Evolutionary conservation across 2,797 vertebrate species (phyloP).

Genomic region (Alectoris magna): DNA sequence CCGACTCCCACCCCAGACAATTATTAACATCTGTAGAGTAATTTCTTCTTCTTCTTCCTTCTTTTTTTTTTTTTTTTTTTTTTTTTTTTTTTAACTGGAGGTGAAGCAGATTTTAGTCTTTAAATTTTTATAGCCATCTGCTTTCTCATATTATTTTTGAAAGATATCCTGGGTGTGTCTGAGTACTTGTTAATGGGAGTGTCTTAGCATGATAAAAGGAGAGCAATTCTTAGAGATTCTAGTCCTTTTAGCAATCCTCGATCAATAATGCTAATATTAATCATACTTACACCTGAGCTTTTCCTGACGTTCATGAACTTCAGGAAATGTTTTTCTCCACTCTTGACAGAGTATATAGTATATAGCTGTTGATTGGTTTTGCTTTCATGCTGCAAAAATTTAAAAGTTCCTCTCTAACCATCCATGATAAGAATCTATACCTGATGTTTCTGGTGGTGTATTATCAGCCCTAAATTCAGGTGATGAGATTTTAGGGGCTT

Average conservation of each 20-base stretch:
- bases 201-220: constrained; percentile 19
- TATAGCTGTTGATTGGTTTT: neutral
- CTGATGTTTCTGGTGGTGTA: neutral
- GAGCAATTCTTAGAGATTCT: constrained; percentile 18
- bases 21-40: constrained; percentile 69
- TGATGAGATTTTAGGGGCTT: neutral
- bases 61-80: neutral
- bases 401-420: neutral
- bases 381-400: constrained; percentile 4
- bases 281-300: constrained; percentile 26
- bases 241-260: constrained; percentile 1
- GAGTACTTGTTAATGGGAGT: neutral
- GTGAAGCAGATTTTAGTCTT: constrained; percentile 62
- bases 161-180: constrained; percentile 37
- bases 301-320: constrained; percentile 30
- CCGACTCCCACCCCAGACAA: constrained; percentile 21
- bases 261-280: constrained; percentile 10
- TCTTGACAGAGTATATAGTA: neutral
- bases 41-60: neutral
- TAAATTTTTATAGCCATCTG: constrained; percentile 71
- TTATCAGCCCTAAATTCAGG: neutral
- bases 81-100: neutral
- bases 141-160: constrained; percentile 37
- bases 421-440: neutral
- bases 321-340: neutral